phyloP scores from a whole-genome alignment of 1,140 invertebrate species.

The Drosophila pseudoobscura region DNA sequence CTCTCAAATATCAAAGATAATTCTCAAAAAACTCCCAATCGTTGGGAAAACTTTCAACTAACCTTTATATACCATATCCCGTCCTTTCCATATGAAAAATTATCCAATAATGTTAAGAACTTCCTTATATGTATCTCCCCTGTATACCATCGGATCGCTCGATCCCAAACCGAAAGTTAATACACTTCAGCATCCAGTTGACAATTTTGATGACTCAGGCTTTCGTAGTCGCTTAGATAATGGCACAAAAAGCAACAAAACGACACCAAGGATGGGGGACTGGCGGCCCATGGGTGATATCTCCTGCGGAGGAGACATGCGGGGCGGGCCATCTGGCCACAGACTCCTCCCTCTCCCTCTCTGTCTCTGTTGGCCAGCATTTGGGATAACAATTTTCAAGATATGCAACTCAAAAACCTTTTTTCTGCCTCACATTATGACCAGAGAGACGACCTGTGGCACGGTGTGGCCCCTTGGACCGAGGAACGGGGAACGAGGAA shows the following conservation, averaged over 20 bases:
- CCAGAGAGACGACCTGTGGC: slow-evolving; percentile 21
- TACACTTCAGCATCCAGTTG: slow-evolving; percentile 1
- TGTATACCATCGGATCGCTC: neutral
- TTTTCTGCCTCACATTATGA: slow-evolving; percentile 54
- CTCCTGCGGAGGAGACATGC: slow-evolving; percentile 41
- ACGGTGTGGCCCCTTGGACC: slow-evolving; percentile 9
- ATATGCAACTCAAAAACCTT: slow-evolving; percentile 55
- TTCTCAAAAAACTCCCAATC: too few relatives aligned
- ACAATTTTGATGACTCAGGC: slow-evolving; percentile 39
- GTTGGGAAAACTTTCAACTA: too few relatives aligned
- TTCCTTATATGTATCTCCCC: neutral
- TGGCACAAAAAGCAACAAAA: slow-evolving; percentile 38
- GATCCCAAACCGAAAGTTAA: neutral
- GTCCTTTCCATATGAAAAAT: too few relatives aligned
- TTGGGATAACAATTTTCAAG: slow-evolving; percentile 72
- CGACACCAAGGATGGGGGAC: slow-evolving; percentile 42
- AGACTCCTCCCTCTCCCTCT: slow-evolving; percentile 19
- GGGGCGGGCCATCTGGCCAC: slow-evolving; percentile 26
- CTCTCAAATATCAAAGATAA: too few relatives aligned
- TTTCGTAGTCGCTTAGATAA: slow-evolving; percentile 21
- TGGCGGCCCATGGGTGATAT: slow-evolving; percentile 31
- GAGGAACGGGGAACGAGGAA: neutral
- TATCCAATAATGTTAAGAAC: too few relatives aligned
- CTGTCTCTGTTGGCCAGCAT: slow-evolving; percentile 48
- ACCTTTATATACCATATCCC: too few relatives aligned